These are phyloP conservation scores for Saccostrea echinata DNA, from an alignment of 1,140 invertebrate genomes.

Conservation along the genomic window DNA sequence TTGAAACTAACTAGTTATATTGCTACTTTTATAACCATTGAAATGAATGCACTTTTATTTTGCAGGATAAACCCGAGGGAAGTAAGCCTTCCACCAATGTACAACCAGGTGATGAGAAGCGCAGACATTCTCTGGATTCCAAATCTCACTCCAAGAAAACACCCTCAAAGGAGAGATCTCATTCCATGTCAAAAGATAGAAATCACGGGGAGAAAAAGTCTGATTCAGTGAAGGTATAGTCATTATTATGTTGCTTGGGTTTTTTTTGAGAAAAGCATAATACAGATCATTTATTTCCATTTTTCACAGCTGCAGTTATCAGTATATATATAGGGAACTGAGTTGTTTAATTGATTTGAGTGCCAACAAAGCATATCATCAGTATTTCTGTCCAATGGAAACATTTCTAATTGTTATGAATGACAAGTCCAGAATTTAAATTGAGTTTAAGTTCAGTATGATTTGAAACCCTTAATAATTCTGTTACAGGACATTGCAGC, in stretches of 20 bases:
- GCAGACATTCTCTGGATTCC: neutral
- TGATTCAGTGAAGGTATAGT: neutral
- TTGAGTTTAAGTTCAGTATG: neutral
- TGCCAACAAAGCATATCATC: no score
- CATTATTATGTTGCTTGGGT: neutral
- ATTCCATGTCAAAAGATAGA: neutral
- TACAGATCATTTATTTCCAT: no score
- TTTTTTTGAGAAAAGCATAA: no score
- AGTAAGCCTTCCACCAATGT: neutral
- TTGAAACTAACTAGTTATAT: no score
- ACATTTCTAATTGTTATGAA: no score
- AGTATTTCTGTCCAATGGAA: no score
- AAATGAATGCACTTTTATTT: neutral
- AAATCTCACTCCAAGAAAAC: conserved; percentile 3
- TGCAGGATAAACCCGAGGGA: neutral
- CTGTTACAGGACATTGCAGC: neutral
- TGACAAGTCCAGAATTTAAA: neutral
- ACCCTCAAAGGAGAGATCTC: neutral
- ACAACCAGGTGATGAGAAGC: neutral
- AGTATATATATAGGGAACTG: no score
- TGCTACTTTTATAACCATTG: neutral
- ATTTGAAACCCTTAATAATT: neutral
- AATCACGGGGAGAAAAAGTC: neutral
- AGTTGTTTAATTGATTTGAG: no score
- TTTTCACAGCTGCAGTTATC: no score